phyloP scores from a whole-genome alignment of 2,113 vertebrate species.

The Pituophis catenifer region DNA sequence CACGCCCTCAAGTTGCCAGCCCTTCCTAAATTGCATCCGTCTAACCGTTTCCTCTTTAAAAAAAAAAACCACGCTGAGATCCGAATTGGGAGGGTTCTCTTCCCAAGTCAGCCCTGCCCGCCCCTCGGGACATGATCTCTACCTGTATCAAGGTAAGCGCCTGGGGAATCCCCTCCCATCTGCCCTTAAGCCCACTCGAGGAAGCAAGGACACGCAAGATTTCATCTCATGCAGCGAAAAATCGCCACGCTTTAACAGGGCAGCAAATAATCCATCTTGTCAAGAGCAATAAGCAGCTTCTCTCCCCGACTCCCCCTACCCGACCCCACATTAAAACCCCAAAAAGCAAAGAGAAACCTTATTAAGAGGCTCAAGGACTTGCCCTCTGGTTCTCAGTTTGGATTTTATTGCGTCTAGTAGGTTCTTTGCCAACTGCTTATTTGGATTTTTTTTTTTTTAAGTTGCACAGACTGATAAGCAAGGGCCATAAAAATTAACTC shows the following conservation, averaged over 20 bases:
- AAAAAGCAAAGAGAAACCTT: not conserved
- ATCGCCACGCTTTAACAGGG: slow-evolving; percentile 49
- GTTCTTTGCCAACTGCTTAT: not conserved
- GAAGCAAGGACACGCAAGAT: slow-evolving; percentile 22
- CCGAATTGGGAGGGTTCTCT: not conserved
- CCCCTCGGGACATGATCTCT: slow-evolving; percentile 14
- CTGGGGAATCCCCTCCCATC: not conserved
- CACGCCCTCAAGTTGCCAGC: not conserved
- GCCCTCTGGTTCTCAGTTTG: slow-evolving; percentile 33
- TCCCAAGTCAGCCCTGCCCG: not conserved
- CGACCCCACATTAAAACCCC: no score
- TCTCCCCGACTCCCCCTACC: not conserved
- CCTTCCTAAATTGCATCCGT: not conserved
- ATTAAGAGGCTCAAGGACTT: slow-evolving; percentile 51
- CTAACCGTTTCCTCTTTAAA: not conserved
- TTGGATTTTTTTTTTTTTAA: not conserved
- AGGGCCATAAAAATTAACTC: not conserved
- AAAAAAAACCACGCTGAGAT: not conserved
- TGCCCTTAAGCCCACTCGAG: slow-evolving; percentile 30
- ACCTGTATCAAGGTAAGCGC: slow-evolving; percentile 41
- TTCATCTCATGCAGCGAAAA: slow-evolving; percentile 27
- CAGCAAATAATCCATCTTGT: slow-evolving; percentile 27
- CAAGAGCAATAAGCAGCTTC: not conserved
- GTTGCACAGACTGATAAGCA: not conserved
- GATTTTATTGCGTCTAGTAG: not conserved